Base-by-base conservation (phyloP, 2,113 vertebrate species). In the Eira barbara region DNA sequence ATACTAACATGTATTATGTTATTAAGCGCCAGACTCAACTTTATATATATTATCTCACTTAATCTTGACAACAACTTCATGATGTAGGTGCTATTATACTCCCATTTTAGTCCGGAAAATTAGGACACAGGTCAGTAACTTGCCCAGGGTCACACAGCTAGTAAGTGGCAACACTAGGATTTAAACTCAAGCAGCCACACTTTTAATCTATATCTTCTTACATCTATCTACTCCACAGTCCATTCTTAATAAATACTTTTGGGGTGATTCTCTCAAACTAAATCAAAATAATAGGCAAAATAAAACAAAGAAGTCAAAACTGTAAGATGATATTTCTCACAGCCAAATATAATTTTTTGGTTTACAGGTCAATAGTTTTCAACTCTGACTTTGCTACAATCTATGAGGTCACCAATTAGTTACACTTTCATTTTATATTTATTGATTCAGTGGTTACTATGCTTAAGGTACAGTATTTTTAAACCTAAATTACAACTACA, bases 341-440 rank as follows among this genome's bases (percentile, higher is more conserved):
- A 85, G 63, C 31, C 71, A 95, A 94, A 73, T 67, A 86, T 17
- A 63, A 74, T 39, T 69, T 86, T 94, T 74, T 79, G 9, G 13
- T 79, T 78, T 74, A 15, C 6, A 52, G 2, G 1, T 96, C 25
- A 83, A 27, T 94, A 92, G 65, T 95, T 89, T 71, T 93, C 81
- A 82, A 73, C 34, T 96, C 83, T 74, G 39, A 14, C 82, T 97
- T 92, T 81, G 55, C 20, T 21, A 85, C 15, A 92, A 82, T 34
- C 23, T 29, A 84, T 71, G 25, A 87, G 25, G 42, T 93, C 63
- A 92, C 20, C 6, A 47, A 69, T 81, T 42, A 87, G 49, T n/a
- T 49, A 14, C 31, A 89, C 86, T 91, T 97, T 94, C 61, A 89
- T 81, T 96, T 86, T 91, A 78, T 39, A 69, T 49, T 71, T 83